Evolutionary conservation across 2,113 vertebrate genomes (phyloP).

Genomic region (Loxodonta africana): DNA sequence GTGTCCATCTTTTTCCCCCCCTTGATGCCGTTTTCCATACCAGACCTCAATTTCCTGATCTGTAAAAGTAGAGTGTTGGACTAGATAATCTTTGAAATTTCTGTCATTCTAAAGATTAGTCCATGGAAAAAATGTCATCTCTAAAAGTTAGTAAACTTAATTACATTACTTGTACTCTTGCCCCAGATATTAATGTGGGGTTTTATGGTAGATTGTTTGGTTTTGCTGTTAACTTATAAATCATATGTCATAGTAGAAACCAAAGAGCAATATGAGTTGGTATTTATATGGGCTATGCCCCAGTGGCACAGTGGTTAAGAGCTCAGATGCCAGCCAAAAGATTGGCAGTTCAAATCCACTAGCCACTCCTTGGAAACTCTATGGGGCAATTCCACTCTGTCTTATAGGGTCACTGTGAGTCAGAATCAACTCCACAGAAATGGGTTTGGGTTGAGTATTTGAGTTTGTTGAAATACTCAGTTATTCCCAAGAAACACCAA

Average conservation of each 20-base stretch:
- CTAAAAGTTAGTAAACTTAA: conserved; percentile 19
- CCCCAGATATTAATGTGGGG: conserved; percentile 21
- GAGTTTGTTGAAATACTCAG: neutral
- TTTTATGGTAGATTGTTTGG: neutral
- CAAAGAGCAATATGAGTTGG: neutral
- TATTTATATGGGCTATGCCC: neutral
- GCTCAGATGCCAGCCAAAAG: too few relatives aligned
- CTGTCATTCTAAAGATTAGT: neutral
- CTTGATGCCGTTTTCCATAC: neutral
- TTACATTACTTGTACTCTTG: neutral
- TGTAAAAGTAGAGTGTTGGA: neutral
- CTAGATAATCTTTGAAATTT: neutral
- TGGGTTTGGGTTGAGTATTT: neutral
- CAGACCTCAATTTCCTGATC: neutral
- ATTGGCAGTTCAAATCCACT: too few relatives aligned
- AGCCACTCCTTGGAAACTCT: too few relatives aligned
- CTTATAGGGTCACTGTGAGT: too few relatives aligned
- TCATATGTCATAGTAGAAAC: neutral
- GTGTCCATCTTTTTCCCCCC: neutral
- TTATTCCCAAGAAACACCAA: conserved; percentile 29
- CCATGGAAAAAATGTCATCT: neutral
- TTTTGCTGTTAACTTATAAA: neutral
- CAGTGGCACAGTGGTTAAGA: too few relatives aligned
- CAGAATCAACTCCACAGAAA: too few relatives aligned
- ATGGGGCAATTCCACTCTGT: too few relatives aligned